Evolutionary conservation across 2,888 invertebrate species (phyloP).

Genomic region (Pandemis corylana): DNA sequence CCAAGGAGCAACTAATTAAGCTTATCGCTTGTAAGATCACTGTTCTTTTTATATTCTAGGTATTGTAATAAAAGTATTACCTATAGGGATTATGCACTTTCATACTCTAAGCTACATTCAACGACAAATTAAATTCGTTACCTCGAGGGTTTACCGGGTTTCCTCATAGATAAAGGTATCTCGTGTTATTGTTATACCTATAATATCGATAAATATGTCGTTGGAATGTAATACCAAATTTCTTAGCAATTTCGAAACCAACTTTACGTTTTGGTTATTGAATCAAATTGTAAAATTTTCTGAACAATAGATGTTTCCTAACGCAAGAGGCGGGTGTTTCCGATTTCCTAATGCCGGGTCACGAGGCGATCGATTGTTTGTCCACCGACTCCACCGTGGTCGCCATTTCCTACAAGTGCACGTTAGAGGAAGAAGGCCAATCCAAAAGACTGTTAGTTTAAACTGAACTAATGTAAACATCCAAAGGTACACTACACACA

Average conservation of each 20-base stretch:
- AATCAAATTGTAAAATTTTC: conserved; percentile 22
- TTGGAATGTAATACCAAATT: too few species aligned
- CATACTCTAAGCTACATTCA: neutral
- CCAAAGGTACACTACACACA: neutral
- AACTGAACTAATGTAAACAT: neutral
- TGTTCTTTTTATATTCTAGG: too few species aligned
- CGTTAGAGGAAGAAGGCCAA: conserved; percentile 15
- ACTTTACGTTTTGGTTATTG: neutral
- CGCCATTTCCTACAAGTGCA: conserved; percentile 40
- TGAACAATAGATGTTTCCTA: conserved; percentile 47
- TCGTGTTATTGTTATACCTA: too few species aligned
- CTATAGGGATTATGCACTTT: neutral
- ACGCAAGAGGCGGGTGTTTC: conserved; percentile 47
- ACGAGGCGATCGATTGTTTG: conserved; percentile 60
- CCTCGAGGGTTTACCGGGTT: too few species aligned
- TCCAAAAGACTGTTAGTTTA: conserved; percentile 15
- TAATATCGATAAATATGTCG: too few species aligned
- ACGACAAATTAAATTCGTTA: neutral
- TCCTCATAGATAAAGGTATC: too few species aligned
- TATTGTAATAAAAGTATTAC: neutral
- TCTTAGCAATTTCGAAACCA: too few species aligned
- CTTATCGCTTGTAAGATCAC: neutral
- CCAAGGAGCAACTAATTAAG: neutral
- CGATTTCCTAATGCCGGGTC: conserved; percentile 59
- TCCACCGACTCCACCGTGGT: conserved; percentile 44